These are phyloP conservation scores for Mionectes macconnelli DNA, from an alignment of 2,113 vertebrate species.

Conservation along the genomic window DNA sequence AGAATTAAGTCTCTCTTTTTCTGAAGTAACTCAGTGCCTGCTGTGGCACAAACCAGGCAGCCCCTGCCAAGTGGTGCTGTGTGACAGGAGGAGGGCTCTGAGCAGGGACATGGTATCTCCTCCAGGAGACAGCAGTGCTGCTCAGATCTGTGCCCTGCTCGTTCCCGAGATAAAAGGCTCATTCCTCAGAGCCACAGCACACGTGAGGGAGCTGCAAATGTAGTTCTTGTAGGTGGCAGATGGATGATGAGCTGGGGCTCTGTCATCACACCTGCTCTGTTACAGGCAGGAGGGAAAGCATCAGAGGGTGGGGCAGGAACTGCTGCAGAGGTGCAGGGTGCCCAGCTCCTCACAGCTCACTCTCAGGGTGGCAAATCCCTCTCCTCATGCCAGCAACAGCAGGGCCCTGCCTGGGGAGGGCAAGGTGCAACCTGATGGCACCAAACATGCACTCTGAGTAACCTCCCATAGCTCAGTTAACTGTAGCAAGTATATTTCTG, in stretches of 20 bases:
- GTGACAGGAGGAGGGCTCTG: conserved; percentile 8
- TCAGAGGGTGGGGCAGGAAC: background rate
- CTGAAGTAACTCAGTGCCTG: background rate
- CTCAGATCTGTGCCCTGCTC: background rate
- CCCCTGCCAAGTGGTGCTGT: conserved; percentile 10
- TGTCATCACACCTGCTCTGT: background rate
- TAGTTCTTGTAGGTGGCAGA: background rate
- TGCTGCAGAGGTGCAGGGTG: background rate
- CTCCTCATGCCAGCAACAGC: background rate
- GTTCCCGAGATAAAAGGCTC: background rate
- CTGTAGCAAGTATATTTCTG: background rate
- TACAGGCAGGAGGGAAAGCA: background rate
- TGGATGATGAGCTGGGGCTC: background rate
- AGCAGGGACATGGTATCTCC: background rate
- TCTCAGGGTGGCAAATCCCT: background rate
- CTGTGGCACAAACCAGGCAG: conserved; percentile 29
- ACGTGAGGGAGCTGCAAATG: background rate
- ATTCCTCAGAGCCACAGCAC: background rate
- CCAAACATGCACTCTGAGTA: background rate
- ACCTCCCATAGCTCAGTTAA: background rate
- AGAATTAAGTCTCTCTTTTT: background rate
- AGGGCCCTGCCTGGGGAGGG: background rate
- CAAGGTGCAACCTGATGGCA: background rate
- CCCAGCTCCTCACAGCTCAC: background rate
- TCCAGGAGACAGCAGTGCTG: conserved; percentile 28